phyloP scores from a whole-genome alignment of 1,140 invertebrate genomes.

The Pentalonia nigronervosa region DNA sequence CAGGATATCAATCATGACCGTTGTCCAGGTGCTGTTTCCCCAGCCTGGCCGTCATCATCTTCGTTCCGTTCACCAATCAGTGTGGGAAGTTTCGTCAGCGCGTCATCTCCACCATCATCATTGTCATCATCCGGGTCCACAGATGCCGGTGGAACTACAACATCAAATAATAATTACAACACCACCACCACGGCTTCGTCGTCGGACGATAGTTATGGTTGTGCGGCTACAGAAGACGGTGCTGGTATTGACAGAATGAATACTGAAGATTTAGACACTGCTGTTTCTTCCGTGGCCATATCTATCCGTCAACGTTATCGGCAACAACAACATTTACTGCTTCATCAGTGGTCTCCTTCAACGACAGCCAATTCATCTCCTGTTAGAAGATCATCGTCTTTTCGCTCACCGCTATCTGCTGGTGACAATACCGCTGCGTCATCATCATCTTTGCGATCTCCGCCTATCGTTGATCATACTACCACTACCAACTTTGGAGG shows the following conservation, averaged over 20 bases:
- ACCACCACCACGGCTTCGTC: constrained; percentile 16
- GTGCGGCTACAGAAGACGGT: not conserved
- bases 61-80: constrained; percentile 32
- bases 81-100: not conserved
- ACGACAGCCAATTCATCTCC: constrained; percentile 28
- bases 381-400: not conserved
- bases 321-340: not conserved
- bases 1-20: not conserved
- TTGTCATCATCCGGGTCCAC: constrained; percentile 70
- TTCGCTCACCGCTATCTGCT: not conserved
- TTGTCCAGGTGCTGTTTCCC: not conserved
- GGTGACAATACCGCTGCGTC: not conserved
- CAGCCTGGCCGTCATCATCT: not conserved
- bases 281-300: not conserved
- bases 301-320: not conserved
- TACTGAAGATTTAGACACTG: not conserved
- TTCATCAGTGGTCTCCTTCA: constrained; percentile 22
- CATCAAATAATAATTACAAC: constrained; percentile 38
- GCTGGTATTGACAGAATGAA: not conserved
- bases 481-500: not conserved
- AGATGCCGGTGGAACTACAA: constrained; percentile 3
- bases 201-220: not conserved
- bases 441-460: not conserved
- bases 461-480: not conserved
- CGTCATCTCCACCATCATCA: constrained; percentile 60